Conservation (phyloP, 1,140 invertebrate genomes). For the Meloidogyne chitwoodi region DNA sequence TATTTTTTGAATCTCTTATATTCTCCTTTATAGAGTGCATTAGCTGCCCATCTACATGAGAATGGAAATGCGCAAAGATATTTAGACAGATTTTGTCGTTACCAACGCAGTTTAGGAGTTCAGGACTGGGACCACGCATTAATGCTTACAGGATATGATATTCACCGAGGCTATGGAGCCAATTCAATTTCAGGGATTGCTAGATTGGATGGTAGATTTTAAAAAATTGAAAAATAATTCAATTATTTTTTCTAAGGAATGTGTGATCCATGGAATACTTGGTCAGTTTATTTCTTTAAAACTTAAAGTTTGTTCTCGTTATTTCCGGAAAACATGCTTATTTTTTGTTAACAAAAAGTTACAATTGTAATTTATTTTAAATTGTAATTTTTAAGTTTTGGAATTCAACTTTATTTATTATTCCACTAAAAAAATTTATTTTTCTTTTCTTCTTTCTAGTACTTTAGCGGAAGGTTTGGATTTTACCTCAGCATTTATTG, state of each 20-base stretch:
- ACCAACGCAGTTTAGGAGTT: constrained; percentile 51
- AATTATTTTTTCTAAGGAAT: constrained; percentile 38
- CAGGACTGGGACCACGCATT: constrained; percentile 60
- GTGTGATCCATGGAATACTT: constrained; percentile 59
- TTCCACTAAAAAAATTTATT: no score
- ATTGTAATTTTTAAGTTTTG: no score
- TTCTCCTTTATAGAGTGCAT: constrained; percentile 36
- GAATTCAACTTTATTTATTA: no score
- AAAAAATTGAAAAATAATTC: not conserved
- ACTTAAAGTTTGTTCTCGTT: not conserved
- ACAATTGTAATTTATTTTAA: no score
- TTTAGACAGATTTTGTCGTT: constrained; percentile 55
- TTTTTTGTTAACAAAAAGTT: no score
- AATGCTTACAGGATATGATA: constrained; percentile 56
- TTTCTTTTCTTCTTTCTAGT: constrained; percentile 13
- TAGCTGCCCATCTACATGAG: constrained; percentile 53
- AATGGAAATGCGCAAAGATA: constrained; percentile 58
- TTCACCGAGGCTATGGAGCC: constrained; percentile 56
- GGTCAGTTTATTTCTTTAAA: not conserved
- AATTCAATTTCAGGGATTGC: constrained; percentile 60
- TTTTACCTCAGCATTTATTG: constrained; percentile 59
- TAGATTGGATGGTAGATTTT: constrained; percentile 31
- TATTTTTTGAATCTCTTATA: not conserved
- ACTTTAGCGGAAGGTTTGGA: constrained; percentile 58
- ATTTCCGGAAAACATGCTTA: no score